These are phyloP conservation scores for Dolichallabes microphthalmus DNA, from an alignment of 2,113 vertebrate species.

Conservation along the genomic window DNA sequence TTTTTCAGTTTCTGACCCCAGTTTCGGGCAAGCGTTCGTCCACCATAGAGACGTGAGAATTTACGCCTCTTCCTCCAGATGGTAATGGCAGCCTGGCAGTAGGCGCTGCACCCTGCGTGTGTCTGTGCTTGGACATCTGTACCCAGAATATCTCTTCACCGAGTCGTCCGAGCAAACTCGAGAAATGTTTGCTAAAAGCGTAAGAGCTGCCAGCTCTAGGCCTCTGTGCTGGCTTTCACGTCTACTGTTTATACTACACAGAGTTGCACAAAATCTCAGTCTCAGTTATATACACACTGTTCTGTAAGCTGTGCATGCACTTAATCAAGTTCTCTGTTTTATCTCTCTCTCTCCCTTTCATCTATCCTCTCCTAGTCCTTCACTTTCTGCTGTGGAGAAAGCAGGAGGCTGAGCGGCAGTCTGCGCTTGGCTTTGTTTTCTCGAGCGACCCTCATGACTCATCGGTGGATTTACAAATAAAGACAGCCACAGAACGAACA, in stretches of 20 bases:
- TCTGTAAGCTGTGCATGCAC: slow-evolving; percentile 18
- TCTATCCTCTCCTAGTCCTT: slow-evolving; percentile 21
- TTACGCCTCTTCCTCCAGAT: slow-evolving; percentile 36
- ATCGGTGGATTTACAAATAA: slow-evolving; percentile 16
- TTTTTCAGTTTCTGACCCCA: background rate
- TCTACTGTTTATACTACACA: slow-evolving; percentile 31
- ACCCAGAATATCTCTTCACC: background rate
- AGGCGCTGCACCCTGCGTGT: slow-evolving; percentile 13
- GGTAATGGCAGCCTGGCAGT: slow-evolving; percentile 42
- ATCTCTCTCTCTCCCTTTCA: background rate
- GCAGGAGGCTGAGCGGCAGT: background rate
- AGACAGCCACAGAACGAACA: background rate
- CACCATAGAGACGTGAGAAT: slow-evolving; percentile 20
- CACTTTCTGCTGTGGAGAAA: background rate
- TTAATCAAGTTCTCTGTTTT: slow-evolving; percentile 18
- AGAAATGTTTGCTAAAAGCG: slow-evolving; percentile 30
- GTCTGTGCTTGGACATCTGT: slow-evolving; percentile 31
- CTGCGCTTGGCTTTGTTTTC: slow-evolving; percentile 16
- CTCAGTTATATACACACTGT: slow-evolving; percentile 23
- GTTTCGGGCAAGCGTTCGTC: background rate
- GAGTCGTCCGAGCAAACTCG: background rate
- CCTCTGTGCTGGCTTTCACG: slow-evolving; percentile 4
- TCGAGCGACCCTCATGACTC: slow-evolving; percentile 12
- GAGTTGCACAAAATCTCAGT: slow-evolving; percentile 19
- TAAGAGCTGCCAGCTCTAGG: slow-evolving; percentile 6